These are phyloP conservation scores for Aphelinus atriplicis DNA, from an alignment of 1,140 invertebrate genomes.

Conservation along the genomic window DNA sequence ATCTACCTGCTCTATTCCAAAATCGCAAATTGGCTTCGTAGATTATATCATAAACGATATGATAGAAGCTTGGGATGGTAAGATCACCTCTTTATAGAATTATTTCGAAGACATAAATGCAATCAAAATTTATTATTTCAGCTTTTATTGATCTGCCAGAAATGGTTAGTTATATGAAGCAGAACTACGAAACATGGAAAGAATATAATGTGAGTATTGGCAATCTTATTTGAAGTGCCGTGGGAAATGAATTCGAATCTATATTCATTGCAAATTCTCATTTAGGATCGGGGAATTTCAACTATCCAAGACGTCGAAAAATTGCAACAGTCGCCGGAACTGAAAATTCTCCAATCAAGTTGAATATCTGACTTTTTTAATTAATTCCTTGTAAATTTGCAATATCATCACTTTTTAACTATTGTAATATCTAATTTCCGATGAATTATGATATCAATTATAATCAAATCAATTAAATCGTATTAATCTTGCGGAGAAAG, in stretches of 20 bases:
- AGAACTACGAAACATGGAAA: conserved; percentile 93
- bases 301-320: conserved; percentile 75
- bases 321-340: conserved; percentile 60
- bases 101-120: conserved; percentile 7
- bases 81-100: conserved; percentile 1
- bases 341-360: conserved; percentile 50
- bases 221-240: not conserved
- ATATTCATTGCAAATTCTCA: conserved; percentile 37
- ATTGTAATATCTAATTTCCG: too few relatives aligned
- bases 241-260: not conserved
- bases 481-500: too few relatives aligned
- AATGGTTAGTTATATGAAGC: conserved; percentile 82
- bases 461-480: too few relatives aligned
- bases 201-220: conserved; percentile 66
- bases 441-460: too few relatives aligned
- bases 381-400: too few relatives aligned
- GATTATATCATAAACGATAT: conserved; percentile 97
- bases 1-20: conserved; percentile 91
- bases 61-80: conserved; percentile 97
- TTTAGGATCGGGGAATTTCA: conserved; percentile 77
- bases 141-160: conserved; percentile 94
- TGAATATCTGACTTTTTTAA: conserved; percentile 9
- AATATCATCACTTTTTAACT: too few relatives aligned
- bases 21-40: conserved; percentile 96
- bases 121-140: conserved; percentile 62